These are phyloP conservation scores for Aphodius granarius DNA, from an alignment of 2,888 invertebrate genomes.

Conservation along the genomic window DNA sequence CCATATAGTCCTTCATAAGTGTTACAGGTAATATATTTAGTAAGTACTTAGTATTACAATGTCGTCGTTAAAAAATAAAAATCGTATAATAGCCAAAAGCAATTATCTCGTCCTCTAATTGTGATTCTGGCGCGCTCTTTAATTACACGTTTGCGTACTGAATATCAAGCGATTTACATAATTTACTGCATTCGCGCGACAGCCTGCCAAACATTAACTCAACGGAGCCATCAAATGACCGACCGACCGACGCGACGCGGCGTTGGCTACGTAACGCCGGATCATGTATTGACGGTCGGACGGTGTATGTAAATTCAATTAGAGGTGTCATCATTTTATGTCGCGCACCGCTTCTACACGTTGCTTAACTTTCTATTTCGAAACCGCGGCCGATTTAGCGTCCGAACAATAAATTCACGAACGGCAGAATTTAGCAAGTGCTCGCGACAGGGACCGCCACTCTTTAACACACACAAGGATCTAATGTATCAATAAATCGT, in stretches of 20 bases:
- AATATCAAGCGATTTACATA: neutral
- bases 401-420: neutral
- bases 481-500: neutral
- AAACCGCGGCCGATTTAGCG: neutral
- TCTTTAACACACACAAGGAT: neutral
- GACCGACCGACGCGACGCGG: too few relatives aligned
- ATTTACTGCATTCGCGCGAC: neutral
- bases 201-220: neutral
- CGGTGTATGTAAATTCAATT: neutral
- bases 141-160: neutral
- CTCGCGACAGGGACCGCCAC: neutral
- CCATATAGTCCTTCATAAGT: neutral
- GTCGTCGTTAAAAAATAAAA: neutral
- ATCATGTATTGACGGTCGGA: neutral
- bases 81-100: neutral
- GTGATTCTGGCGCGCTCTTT: neutral
- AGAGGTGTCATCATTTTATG: neutral
- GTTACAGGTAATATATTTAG: neutral
- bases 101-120: neutral
- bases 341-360: neutral
- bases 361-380: neutral
- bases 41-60: neutral
- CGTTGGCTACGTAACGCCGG: neutral
- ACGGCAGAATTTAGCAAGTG: neutral
- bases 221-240: neutral